Evolutionary conservation across 2,113 vertebrate genomes (phyloP).

Genomic region (Perca flavescens): DNA sequence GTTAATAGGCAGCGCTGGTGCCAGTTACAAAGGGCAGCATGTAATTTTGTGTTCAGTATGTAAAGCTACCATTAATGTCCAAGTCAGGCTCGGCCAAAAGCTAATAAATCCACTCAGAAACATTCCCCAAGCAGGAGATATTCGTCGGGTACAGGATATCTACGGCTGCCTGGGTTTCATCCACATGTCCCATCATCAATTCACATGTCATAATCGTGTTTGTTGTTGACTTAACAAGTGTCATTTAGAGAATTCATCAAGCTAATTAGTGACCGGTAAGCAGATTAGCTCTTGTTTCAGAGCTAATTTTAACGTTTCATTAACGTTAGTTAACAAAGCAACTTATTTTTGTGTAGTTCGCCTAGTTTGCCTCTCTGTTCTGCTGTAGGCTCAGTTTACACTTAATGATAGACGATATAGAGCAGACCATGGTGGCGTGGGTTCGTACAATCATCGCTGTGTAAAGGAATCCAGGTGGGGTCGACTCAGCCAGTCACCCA

Average conservation of each 20-base stretch:
- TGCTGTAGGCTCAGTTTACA: constrained; percentile 33
- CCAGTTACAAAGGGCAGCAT: not conserved
- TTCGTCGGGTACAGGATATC: too few relatives aligned
- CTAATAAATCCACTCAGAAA: not conserved
- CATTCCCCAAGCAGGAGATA: too few relatives aligned
- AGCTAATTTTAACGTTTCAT: not conserved
- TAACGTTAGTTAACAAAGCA: not conserved
- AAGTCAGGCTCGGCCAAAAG: not conserved
- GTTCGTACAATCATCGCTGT: not conserved
- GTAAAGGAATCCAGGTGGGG: constrained; percentile 9
- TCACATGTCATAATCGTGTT: not conserved
- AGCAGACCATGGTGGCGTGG: not conserved
- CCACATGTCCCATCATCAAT: constrained; percentile 6
- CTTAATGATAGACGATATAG: constrained; percentile 12
- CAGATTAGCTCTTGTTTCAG: not conserved
- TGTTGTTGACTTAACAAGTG: not conserved
- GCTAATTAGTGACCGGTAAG: not conserved
- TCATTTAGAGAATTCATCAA: not conserved
- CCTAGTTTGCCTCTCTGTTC: not conserved
- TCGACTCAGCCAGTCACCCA: not conserved
- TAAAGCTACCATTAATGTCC: not conserved
- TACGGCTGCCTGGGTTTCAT: fast-evolving
- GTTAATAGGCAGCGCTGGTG: constrained; percentile 35
- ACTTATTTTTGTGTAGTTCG: not conserved
- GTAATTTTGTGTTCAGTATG: not conserved